Conservation (phyloP, 2,888 invertebrate species). For the Trichogramma dendrolimi region DNA sequence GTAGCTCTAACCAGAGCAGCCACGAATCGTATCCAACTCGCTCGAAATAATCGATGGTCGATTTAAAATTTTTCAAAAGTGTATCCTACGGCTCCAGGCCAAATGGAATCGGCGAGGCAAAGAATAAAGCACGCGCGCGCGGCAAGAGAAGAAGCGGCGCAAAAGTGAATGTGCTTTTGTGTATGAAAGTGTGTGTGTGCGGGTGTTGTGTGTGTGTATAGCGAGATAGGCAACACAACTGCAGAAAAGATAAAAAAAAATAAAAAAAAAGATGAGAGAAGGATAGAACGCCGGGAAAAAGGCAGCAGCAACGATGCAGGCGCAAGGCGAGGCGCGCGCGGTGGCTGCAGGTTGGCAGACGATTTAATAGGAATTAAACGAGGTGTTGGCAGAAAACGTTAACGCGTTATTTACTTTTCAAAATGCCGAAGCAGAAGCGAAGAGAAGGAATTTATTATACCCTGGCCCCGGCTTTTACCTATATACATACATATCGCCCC, state of each 20-base stretch:
- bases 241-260: no score
- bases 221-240: no score
- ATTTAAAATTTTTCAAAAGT: no score
- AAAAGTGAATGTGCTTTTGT: background rate
- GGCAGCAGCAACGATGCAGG: slow-evolving; percentile 3
- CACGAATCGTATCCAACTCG: no score
- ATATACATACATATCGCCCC: slow-evolving; percentile 26
- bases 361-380: slow-evolving; percentile 40
- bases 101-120: background rate
- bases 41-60: no score
- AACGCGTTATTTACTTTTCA: slow-evolving; percentile 38
- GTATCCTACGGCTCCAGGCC: no score
- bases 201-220: no score
- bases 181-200: no score
- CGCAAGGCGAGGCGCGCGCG: slow-evolving; percentile 4
- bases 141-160: slow-evolving; percentile 6
- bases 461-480: slow-evolving; percentile 26
- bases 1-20: no score
- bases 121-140: background rate
- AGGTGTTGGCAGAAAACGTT: slow-evolving; percentile 35
- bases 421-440: slow-evolving; percentile 11
- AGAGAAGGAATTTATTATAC: background rate
- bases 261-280: no score
- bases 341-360: slow-evolving; percentile 26
- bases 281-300: background rate